phyloP scores from a whole-genome alignment of 2,797 vertebrate genomes.

The Anabacerthia variegaticeps region DNA sequence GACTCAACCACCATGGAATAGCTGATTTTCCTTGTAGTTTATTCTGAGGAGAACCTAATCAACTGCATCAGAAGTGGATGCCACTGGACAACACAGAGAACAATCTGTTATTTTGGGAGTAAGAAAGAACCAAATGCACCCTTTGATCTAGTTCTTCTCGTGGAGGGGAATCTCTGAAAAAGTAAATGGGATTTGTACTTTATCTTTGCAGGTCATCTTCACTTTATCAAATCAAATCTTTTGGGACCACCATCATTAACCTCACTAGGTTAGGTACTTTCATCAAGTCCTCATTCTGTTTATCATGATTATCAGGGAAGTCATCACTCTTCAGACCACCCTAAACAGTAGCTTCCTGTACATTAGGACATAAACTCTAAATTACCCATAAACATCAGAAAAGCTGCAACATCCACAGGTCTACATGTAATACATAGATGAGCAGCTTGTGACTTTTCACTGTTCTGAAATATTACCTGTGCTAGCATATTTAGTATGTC shows the following conservation, averaged over 20 bases:
- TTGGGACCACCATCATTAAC: slow-evolving; percentile 6
- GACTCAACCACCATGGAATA: neutral
- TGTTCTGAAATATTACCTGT: neutral
- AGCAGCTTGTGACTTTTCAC: neutral
- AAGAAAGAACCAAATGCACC: neutral
- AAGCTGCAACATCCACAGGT: neutral
- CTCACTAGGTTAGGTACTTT: neutral
- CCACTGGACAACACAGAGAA: neutral
- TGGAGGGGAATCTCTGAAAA: neutral
- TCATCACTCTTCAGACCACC: neutral
- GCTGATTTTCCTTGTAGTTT: neutral
- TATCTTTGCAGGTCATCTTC: slow-evolving; percentile 36
- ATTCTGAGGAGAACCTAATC: neutral
- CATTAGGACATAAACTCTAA: neutral
- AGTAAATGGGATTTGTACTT: slow-evolving; percentile 3
- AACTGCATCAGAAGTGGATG: neutral
- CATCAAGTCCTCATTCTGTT: slow-evolving; percentile 31
- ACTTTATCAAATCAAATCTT: slow-evolving; percentile 47
- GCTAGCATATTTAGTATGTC: neutral
- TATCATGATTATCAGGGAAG: slow-evolving; percentile 44
- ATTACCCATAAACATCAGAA: slow-evolving; percentile 5
- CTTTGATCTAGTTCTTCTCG: neutral
- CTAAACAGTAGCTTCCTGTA: slow-evolving; percentile 21
- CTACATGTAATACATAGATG: neutral
- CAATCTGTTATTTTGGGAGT: neutral